A percentile compares a stretch with the other conserved stretches of the same genome.
Conservation (phyloP, 2,888 invertebrate species). For the Cephus sareptanus region DNA sequence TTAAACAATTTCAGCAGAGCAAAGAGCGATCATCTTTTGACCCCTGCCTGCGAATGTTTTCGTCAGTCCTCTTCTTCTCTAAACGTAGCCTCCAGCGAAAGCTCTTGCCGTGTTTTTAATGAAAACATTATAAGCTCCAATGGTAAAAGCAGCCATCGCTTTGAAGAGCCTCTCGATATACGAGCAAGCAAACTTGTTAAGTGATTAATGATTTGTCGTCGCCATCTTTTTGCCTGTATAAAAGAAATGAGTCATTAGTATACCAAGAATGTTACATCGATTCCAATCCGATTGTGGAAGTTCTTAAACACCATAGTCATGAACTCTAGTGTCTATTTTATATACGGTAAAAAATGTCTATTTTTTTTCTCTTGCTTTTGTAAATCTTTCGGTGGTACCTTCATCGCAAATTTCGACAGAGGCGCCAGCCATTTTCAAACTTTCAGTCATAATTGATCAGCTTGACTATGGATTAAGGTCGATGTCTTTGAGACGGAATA, state of each 20-base stretch:
- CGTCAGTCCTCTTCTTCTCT: neutral
- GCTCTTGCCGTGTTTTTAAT: neutral
- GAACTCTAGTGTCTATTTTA: neutral
- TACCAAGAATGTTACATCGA: neutral
- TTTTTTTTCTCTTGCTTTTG: neutral
- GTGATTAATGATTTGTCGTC: neutral
- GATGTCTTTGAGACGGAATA: neutral
- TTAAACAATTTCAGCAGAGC: neutral
- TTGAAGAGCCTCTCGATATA: neutral
- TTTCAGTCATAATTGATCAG: neutral
- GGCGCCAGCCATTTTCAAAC: neutral
- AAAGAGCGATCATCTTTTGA: too few species aligned
- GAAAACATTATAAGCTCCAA: neutral
- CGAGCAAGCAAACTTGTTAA: neutral
- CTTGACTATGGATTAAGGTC: neutral
- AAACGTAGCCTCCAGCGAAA: neutral
- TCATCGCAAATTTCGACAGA: too few species aligned
- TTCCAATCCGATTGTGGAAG: neutral
- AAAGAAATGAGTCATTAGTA: neutral
- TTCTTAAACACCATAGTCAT: neutral
- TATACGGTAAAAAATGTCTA: too few species aligned
- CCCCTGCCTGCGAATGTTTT: too few species aligned
- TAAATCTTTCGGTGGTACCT: too few species aligned
- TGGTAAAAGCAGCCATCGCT: neutral
- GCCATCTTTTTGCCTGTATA: neutral